These are phyloP conservation scores for Thoracochromis brauschi DNA, from an alignment of 2,113 vertebrate species.

Conservation along the genomic window DNA sequence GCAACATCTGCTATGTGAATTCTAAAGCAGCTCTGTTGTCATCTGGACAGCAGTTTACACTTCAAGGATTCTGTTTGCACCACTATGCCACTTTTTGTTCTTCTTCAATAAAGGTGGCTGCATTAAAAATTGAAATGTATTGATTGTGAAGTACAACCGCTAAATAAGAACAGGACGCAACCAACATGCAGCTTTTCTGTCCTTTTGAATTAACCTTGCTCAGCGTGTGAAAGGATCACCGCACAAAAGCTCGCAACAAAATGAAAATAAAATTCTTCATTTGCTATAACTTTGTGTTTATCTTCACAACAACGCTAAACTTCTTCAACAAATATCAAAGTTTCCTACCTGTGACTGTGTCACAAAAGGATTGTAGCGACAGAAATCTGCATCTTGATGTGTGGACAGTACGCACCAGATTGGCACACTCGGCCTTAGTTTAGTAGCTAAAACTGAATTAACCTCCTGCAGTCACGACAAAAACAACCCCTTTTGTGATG, in stretches of 20 bases:
- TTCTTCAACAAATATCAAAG: background rate
- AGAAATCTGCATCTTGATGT: background rate
- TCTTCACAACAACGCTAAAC: background rate
- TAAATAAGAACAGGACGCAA: background rate
- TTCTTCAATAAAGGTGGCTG: background rate
- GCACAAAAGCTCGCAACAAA: background rate
- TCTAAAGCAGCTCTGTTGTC: background rate
- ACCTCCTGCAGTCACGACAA: background rate
- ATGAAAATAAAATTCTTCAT: background rate
- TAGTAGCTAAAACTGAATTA: background rate
- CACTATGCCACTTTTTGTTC: background rate
- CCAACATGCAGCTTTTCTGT: background rate
- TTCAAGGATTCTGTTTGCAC: slow-evolving; percentile 12
- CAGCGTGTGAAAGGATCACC: background rate
- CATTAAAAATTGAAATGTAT: background rate
- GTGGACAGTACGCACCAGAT: background rate
- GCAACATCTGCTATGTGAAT: background rate
- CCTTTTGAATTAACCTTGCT: background rate
- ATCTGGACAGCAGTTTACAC: background rate
- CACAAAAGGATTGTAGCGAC: background rate
- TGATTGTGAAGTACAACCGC: background rate
- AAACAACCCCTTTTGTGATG: background rate
- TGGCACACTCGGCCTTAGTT: background rate
- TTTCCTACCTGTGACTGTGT: background rate
- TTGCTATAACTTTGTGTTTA: background rate